Conservation (phyloP, 2,113 vertebrate species). For the Triplophysa dalaica region DNA sequence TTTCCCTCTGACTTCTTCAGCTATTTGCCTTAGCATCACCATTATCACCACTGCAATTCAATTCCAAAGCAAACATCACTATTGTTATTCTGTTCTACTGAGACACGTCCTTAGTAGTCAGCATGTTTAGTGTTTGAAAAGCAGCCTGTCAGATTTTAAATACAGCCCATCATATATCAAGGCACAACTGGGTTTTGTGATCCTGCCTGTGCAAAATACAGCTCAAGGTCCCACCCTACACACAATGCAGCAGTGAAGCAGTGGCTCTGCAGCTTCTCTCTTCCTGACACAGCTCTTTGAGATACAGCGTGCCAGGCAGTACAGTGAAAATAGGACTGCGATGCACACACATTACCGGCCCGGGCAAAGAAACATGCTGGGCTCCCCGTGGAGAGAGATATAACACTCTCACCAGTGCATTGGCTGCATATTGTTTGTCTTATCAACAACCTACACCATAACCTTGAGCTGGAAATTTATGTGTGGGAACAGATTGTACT, state of each 20-base stretch:
- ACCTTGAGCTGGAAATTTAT: neutral
- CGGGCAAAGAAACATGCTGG: conserved; percentile 34
- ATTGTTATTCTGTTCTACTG: neutral
- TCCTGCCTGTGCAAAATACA: conserved; percentile 32
- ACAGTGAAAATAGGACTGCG: conserved; percentile 26
- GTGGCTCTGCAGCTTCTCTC: conserved; percentile 43
- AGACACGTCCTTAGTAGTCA: conserved; percentile 5
- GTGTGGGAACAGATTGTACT: neutral
- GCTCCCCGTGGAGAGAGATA: conserved; percentile 26
- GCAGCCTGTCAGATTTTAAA: neutral
- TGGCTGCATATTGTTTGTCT: neutral
- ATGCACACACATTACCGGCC: neutral
- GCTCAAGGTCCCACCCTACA: neutral
- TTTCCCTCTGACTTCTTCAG: neutral
- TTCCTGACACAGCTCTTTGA: conserved; percentile 56
- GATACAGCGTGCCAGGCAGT: conserved; percentile 41
- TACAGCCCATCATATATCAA: neutral
- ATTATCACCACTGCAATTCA: neutral
- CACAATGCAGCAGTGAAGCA: conserved; percentile 44
- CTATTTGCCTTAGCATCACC: neutral
- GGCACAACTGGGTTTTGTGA: conserved; percentile 27
- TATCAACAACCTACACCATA: neutral
- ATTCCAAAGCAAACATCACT: too few species aligned
- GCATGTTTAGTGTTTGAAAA: conserved; percentile 7
- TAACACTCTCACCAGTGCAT: conserved; percentile 11